Evolutionary conservation across 2,113 vertebrate species (phyloP).

Genomic region (Tychaedon coryphoeus): DNA sequence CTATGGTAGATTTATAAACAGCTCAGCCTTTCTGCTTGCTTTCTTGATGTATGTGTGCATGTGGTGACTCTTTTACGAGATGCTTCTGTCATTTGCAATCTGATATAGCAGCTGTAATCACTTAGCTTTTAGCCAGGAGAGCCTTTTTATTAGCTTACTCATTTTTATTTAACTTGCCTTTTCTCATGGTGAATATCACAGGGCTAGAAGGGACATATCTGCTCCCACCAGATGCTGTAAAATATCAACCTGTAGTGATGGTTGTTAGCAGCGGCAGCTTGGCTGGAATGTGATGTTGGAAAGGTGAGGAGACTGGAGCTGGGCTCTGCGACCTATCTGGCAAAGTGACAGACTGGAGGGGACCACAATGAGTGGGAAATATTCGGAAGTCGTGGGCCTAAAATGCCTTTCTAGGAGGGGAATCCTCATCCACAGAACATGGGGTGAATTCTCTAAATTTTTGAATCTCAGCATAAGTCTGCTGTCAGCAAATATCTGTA

Average conservation of each 20-base stretch:
- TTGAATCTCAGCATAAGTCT: background rate
- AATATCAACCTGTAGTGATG: background rate
- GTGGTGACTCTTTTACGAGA: background rate
- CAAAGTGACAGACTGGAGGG: background rate
- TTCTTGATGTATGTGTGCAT: conserved; percentile 5
- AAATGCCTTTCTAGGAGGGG: background rate
- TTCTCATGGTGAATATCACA: conserved; percentile 13
- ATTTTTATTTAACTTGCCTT: conserved; percentile 37
- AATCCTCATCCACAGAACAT: background rate
- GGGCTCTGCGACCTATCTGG: background rate
- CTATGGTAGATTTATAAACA: conserved; percentile 31
- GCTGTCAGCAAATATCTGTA: background rate
- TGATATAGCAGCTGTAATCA: conserved; percentile 18
- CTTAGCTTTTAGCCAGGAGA: conserved; percentile 28
- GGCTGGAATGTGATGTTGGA: background rate
- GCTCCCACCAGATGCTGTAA: background rate
- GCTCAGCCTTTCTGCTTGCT: conserved; percentile 3
- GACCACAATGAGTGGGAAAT: background rate
- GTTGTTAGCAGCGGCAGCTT: background rate
- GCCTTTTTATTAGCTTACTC: conserved; percentile 46
- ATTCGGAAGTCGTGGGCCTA: background rate
- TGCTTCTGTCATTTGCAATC: conserved; percentile 34
- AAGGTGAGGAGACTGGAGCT: background rate
- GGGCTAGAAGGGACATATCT: background rate
- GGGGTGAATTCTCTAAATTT: background rate